These are phyloP conservation scores for Sphyrna mokarran DNA, from an alignment of 2,113 vertebrate species.

Conservation along the genomic window DNA sequence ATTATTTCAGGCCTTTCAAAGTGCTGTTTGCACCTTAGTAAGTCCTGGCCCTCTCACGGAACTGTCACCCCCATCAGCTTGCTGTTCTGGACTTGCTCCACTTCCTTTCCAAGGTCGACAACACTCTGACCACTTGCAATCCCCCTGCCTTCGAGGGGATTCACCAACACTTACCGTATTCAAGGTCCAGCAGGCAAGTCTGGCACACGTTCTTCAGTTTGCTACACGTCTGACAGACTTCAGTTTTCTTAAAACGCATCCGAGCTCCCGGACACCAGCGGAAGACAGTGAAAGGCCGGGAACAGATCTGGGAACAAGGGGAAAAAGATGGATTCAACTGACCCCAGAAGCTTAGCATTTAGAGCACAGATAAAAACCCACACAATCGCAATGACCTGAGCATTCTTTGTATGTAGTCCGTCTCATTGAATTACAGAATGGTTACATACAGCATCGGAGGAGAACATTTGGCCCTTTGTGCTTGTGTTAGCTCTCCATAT, in stretches of 20 bases:
- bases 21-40: no score
- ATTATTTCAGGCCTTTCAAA: no score
- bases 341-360: neutral
- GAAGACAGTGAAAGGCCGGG: conserved; percentile 93
- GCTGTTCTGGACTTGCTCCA: no score
- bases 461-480: no score
- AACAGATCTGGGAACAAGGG: conserved; percentile 74
- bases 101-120: neutral
- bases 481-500: no score
- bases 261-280: conserved; percentile 93
- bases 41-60: no score
- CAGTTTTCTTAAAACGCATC: conserved; percentile 98
- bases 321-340: neutral
- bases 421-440: no score
- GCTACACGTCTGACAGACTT: conserved; percentile 97
- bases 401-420: neutral
- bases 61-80: neutral
- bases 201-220: conserved; percentile 98
- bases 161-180: conserved; percentile 70
- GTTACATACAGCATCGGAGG: no score
- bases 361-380: neutral
- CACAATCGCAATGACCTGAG: neutral
- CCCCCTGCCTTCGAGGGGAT: no score
- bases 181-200: conserved; percentile 92
- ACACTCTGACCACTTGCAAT: neutral